These are phyloP conservation scores for Troides helena DNA, from an alignment of 2,888 invertebrate species.

Conservation along the genomic window DNA sequence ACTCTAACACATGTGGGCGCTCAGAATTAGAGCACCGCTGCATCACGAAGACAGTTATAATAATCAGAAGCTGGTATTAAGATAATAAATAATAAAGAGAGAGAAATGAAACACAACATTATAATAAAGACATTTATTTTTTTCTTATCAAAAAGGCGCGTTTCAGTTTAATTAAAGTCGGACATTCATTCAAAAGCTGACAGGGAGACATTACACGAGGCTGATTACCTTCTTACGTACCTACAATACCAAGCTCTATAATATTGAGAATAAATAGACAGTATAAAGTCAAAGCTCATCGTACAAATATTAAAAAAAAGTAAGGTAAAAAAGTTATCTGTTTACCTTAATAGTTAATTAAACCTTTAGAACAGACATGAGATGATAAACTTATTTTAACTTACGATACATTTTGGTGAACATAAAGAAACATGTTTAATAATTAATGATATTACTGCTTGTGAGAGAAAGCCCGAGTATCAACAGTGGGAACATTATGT, in stretches of 20 bases:
- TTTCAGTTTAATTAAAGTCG: slow-evolving; percentile 47
- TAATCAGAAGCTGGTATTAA: neutral
- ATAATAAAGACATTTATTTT: slow-evolving; percentile 69
- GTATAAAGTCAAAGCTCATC: slow-evolving; percentile 5
- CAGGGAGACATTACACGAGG: slow-evolving; percentile 47
- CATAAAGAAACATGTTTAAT: too few relatives aligned
- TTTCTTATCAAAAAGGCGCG: slow-evolving; percentile 65
- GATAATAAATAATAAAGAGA: neutral
- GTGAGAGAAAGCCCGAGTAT: too few relatives aligned
- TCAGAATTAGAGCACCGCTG: too few relatives aligned
- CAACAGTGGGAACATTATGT: too few relatives aligned
- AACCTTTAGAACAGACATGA: too few relatives aligned
- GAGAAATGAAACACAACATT: slow-evolving; percentile 40
- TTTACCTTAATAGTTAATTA: too few relatives aligned
- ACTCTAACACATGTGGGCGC: too few relatives aligned
- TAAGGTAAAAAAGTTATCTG: too few relatives aligned
- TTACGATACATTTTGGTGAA: too few relatives aligned
- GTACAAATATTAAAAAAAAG: neutral
- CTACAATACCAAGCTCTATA: slow-evolving; percentile 42
- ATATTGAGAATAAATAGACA: slow-evolving; percentile 18
- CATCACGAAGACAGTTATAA: neutral
- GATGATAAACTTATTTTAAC: too few relatives aligned
- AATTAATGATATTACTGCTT: too few relatives aligned
- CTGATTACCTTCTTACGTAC: slow-evolving; percentile 47
- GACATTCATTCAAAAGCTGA: slow-evolving; percentile 53